Conservation (phyloP, 2,113 vertebrate species). For the Dipodomys stephensi region DNA sequence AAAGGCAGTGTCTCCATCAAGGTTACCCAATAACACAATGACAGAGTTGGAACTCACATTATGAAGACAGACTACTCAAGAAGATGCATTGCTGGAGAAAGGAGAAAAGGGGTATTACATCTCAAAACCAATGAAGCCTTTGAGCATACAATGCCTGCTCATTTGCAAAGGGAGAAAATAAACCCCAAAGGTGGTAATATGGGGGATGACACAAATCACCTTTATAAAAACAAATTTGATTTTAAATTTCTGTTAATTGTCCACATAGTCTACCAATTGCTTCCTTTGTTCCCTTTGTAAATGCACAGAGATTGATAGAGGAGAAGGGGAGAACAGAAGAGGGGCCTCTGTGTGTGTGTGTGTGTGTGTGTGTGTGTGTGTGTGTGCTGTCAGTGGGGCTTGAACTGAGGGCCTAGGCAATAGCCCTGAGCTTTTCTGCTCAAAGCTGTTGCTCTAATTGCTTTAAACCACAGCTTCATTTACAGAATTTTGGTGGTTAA, state of each 20-base stretch:
- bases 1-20: neutral
- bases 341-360: no score
- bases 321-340: neutral
- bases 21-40: neutral
- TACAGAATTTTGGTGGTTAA: no score
- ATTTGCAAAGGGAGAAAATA: neutral
- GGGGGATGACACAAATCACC: no score
- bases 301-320: no score
- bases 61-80: neutral
- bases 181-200: neutral
- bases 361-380: no score
- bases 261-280: neutral
- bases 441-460: no score
- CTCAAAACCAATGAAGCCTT: no score
- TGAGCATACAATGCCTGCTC: neutral
- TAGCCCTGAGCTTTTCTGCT: no score
- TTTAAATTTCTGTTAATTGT: neutral
- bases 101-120: neutral
- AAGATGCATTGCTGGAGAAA: neutral
- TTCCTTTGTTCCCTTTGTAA: neutral
- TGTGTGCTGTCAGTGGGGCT: no score
- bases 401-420: no score
- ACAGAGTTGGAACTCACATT: neutral
- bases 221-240: neutral
- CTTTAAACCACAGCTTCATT: no score